phyloP scores from a whole-genome alignment of 2,113 vertebrate genomes.

The Colius striatus region DNA sequence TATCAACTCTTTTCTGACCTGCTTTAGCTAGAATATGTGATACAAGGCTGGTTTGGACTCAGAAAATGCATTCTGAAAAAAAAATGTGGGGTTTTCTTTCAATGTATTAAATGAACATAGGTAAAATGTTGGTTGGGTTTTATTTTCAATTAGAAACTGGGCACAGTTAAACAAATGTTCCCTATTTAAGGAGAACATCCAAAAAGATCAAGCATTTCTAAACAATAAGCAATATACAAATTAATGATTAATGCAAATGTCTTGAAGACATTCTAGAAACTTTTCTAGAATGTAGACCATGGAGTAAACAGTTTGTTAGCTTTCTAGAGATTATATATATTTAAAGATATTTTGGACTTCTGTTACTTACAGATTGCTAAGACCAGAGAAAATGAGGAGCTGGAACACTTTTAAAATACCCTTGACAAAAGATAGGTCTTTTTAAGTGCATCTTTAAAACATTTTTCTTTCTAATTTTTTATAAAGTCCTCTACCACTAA shows the following conservation, averaged over 20 bases:
- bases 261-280: not conserved
- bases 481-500: not conserved
- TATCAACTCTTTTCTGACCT: not conserved
- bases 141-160: not conserved
- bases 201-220: not conserved
- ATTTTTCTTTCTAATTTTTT: not conserved
- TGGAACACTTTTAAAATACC: not conserved
- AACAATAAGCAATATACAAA: not conserved
- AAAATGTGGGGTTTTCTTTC: not conserved
- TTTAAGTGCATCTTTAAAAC: not conserved
- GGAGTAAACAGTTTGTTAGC: not conserved
- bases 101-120: not conserved
- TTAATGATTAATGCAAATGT: not conserved
- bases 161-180: not conserved
- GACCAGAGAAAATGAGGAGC: not conserved
- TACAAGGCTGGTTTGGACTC: not conserved
- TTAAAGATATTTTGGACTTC: not conserved
- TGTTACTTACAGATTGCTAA: not conserved
- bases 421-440: not conserved
- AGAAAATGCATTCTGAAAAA: not conserved
- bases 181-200: not conserved
- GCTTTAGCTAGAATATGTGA: not conserved
- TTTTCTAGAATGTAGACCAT: not conserved
- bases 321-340: not conserved
- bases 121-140: not conserved